Evolutionary conservation across 2,888 invertebrate genomes (phyloP).

Genomic region (Melieria crassipennis): DNA sequence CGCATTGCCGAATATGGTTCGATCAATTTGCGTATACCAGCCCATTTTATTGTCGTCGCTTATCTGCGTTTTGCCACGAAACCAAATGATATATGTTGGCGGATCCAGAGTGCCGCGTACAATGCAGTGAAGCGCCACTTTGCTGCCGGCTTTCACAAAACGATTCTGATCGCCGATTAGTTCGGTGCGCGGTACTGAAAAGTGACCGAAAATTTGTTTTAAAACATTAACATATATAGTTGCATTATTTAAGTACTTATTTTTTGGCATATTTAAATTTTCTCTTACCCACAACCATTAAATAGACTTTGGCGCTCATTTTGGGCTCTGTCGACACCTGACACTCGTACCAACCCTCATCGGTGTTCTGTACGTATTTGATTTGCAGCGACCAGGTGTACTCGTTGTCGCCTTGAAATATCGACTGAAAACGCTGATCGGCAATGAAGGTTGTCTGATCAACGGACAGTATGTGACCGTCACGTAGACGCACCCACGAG

Average conservation of each 20-base stretch:
- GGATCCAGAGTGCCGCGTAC: conserved; percentile 90
- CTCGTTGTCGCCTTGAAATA: conserved; percentile 79
- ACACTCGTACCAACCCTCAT: conserved; percentile 91
- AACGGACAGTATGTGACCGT: conserved; percentile 90
- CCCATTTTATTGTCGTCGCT: conserved; percentile 60
- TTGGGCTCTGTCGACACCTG: conserved; percentile 95
- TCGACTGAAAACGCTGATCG: conserved; percentile 90
- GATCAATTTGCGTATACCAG: conserved; percentile 64
- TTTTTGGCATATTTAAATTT: background rate
- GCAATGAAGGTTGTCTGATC: conserved; percentile 86
- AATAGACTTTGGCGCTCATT: conserved; percentile 89
- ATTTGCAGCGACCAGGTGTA: conserved; percentile 88
- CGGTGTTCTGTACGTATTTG: conserved; percentile 86
- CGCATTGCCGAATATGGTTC: conserved; percentile 60
- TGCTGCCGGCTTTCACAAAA: conserved; percentile 90
- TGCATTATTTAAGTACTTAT: background rate
- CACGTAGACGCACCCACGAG: conserved; percentile 87
- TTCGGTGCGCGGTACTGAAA: conserved; percentile 88
- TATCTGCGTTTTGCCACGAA: conserved; percentile 70
- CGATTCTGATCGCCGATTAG: conserved; percentile 88
- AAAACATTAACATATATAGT: background rate
- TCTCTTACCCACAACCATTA: conserved; percentile 87
- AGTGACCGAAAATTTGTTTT: conserved; percentile 6
- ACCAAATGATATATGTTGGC: conserved; percentile 94
- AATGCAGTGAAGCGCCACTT: conserved; percentile 86